Evolutionary conservation across 2,888 invertebrate genomes (phyloP), one percentile per base, ranked within the genome.

Genomic region (Hirudinaria manillensis): DNA sequence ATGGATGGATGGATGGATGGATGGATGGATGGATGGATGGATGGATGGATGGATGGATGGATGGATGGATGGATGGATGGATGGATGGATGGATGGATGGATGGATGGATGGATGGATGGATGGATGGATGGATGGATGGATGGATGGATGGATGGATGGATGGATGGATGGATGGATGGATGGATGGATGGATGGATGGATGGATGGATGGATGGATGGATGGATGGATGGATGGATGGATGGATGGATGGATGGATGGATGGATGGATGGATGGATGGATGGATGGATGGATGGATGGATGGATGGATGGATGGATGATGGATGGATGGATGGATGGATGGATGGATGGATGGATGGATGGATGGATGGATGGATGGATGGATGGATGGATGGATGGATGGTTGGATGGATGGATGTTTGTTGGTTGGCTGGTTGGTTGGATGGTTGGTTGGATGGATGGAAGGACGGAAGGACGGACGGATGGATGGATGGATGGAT

Each of bases 401-500:
- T 36, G 45, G 71, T 27, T 45, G 71, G 24, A 29, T 38, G 55
- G 16, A 53, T n/a, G 24, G n/a, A 53, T 38, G 10, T n/a, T 10
- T 3, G 38, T 38, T 38, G 3, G 38, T n/a, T 38, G 38, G 3
- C 38, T 45, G 71, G 71, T 10, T 32, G 53, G 10, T n/a, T n/a
- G n/a, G n/a, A 38, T 10, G 38, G 38, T 38, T 38, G 3, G 38
- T n/a, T 38, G 38, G 3, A 3, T 45, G 71, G 71, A 36, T 32
- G 53, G 10, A 32, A 32, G 3, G 7, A 24, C 53, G 53, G 53
- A 53, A 53, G 53, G 4, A 38, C 38, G 4, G 4, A 38, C 10
- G 51, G 38, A 53, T 45, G 53, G 71, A 45, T 32, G 71, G 55
- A 24, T 32, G 71, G 51, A 24, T 32, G 71, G 71, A 38, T 71